Base-by-base conservation (phyloP, 2,888 invertebrate genomes). In the Meghimatium bilineatum region DNA sequence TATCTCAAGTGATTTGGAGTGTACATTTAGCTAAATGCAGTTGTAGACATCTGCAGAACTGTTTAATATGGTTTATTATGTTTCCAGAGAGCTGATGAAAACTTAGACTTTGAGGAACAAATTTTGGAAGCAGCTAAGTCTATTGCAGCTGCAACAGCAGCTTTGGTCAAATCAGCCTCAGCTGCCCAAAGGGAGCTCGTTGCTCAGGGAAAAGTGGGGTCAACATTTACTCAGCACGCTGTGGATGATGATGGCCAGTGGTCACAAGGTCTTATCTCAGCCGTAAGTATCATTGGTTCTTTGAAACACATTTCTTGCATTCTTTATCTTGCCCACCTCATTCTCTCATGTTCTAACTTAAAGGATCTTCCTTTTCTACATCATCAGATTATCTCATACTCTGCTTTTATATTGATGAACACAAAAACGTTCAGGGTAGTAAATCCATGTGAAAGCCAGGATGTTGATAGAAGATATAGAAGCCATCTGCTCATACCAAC, bases 21-120 rank as follows among this genome's bases (percentile, higher is more conserved):
- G n/a, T n/a, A n/a, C n/a, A n/a, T n/a, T n/a, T n/a, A n/a, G n/a
- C n/a, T n/a, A n/a, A n/a, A n/a, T n/a, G n/a, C n/a, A n/a, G n/a
- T n/a, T n/a, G n/a, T n/a, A n/a, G n/a, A n/a, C n/a, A n/a, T 56
- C 17, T 23, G 17, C 56, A 17, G 23, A 56, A 17, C 56, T 23
- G 26, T n/a, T 63, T 63, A 63, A 23, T 5, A n/a, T 6, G 3
- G 26, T 12, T 8, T 72, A 29, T 32, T 52, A 0, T 52, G 23
- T 52, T 8, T 76, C 20, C 94, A 98, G 97, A 97, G 97, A 93
- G 95, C 97, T 8, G 98, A 98, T 92, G 98, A 98, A 93, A 97
- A 96, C 88, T 95, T 99, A 94, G 98, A 98, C 95, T 99, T 99
- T 94, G 99, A 99, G 93, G 99, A 99, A 94, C 98, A 99, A 96